Evolutionary conservation across 2,113 vertebrate genomes (phyloP), one percentile per base, ranked within the genome.

Genomic region (Periophthalmus modestus): DNA sequence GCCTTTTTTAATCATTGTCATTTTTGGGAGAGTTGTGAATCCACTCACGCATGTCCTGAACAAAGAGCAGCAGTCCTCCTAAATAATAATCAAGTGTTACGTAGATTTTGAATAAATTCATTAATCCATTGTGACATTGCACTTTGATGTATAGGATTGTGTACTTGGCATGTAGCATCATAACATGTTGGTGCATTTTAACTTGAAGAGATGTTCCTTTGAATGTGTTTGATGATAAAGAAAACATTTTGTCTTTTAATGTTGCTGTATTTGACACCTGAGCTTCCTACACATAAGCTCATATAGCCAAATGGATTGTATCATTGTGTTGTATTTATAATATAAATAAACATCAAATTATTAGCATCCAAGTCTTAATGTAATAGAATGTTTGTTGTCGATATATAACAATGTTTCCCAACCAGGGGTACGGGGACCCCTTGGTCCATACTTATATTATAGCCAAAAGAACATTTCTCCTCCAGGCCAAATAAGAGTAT

Each of bases 71-170:
- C 91, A 90, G 89, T 88, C 89, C 89, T 91, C 88, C 84, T 87
- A 65, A 92, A 91, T 84, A 87, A 88, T 87, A 92, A 85, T 87
- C 85, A 76, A 89, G 82, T 86, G 87, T 91, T 89, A 87, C 80
- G 85, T 91, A 88, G 86, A 87, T 79, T 70, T 73, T 81, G 79
- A 90, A 86, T 82, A 72, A 90, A 84, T 92, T 84, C 94, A 94
- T 96, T 96, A 92, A 94, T 92, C 93, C 95, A 95, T 98, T 93
- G 96, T 98, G 96, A 96, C 94, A 87, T 93, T 92, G 93, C 93
- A 93, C 92, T 93, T 93, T 93, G 90, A 92, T 90, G 93, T 94
- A 91, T 93, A 89, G 89, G 91, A 92, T 71, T 23, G 87, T 93
- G 93, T 92, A 91, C 90, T 93, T 87, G 92, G 94, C 93, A 94